Conservation (phyloP, 2,888 invertebrate species). For the Vanessa cardui region DNA sequence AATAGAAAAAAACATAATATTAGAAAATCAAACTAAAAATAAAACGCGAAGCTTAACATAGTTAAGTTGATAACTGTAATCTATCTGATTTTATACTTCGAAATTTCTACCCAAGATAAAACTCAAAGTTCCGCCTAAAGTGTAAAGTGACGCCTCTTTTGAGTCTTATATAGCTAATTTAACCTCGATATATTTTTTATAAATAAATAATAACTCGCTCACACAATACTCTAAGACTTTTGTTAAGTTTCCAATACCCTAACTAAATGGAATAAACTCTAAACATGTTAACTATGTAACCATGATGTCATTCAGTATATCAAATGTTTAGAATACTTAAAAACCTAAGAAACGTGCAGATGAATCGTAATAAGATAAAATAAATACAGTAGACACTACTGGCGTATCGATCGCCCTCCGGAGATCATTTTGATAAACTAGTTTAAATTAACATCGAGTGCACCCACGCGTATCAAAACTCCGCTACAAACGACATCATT, state of each 20-base stretch:
- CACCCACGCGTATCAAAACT: constrained; percentile 57
- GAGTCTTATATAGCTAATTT: background rate
- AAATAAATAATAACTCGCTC: background rate
- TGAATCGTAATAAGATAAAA: constrained; percentile 23
- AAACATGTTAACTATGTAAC: constrained; percentile 24
- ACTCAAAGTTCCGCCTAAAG: background rate
- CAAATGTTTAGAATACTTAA: constrained; percentile 24
- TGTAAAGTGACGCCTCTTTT: background rate
- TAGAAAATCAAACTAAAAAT: background rate
- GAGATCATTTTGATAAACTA: constrained; percentile 47
- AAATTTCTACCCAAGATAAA: background rate
- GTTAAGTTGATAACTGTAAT: too few relatives aligned
- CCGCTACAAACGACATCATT: constrained; percentile 59
- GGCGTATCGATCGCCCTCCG: constrained; percentile 10
- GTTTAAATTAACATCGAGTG: constrained; percentile 48
- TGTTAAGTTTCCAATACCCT: constrained; percentile 15
- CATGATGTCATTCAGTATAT: constrained; percentile 26
- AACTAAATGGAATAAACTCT: constrained; percentile 25
- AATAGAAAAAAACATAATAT: background rate
- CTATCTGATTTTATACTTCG: too few relatives aligned
- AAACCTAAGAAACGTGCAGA: constrained; percentile 23
- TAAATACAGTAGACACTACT: constrained; percentile 13
- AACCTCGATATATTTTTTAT: background rate
- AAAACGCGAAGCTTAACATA: too few relatives aligned
- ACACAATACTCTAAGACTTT: constrained; percentile 2